These are phyloP conservation scores for Laothoe populi DNA, from an alignment of 2,888 invertebrate species.

Conservation along the genomic window DNA sequence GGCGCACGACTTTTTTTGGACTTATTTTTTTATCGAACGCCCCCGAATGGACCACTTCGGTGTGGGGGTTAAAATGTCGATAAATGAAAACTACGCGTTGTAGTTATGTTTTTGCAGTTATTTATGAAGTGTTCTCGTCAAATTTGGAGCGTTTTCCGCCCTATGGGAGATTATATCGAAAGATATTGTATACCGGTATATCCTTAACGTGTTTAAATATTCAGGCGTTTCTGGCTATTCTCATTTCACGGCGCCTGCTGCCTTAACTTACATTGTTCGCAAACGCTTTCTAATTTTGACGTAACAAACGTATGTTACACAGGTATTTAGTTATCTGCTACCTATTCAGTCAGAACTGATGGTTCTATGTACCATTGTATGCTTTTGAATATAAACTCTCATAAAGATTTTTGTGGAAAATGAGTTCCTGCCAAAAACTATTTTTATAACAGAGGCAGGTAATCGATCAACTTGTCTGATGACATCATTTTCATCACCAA, in stretches of 20 bases:
- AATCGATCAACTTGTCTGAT: too few species aligned
- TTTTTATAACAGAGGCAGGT: too few species aligned
- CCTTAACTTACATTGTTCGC: background rate
- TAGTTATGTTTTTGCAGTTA: constrained; percentile 24
- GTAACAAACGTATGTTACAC: background rate
- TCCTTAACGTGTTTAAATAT: background rate
- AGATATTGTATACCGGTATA: background rate
- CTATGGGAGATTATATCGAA: constrained; percentile 4
- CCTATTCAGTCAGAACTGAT: background rate
- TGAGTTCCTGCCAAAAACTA: too few species aligned
- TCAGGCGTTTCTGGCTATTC: background rate
- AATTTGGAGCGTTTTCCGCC: background rate
- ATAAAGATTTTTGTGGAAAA: too few species aligned
- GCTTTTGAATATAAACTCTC: too few species aligned
- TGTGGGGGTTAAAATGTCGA: constrained; percentile 70
- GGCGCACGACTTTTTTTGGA: constrained; percentile 67
- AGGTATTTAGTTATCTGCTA: background rate
- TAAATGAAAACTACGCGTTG: constrained; percentile 49
- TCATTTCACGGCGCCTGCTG: background rate
- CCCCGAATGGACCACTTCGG: constrained; percentile 61
- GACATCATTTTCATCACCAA: too few species aligned
- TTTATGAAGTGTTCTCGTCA: constrained; percentile 18
- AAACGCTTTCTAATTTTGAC: background rate
- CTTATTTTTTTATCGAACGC: constrained; percentile 66
- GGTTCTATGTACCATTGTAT: too few species aligned